A percentile compares a stretch with the other conserved stretches of the same genome.
These are phyloP conservation scores for Prionailurus bengalensis DNA, from an alignment of 2,113 vertebrate species.

Conservation along the genomic window DNA sequence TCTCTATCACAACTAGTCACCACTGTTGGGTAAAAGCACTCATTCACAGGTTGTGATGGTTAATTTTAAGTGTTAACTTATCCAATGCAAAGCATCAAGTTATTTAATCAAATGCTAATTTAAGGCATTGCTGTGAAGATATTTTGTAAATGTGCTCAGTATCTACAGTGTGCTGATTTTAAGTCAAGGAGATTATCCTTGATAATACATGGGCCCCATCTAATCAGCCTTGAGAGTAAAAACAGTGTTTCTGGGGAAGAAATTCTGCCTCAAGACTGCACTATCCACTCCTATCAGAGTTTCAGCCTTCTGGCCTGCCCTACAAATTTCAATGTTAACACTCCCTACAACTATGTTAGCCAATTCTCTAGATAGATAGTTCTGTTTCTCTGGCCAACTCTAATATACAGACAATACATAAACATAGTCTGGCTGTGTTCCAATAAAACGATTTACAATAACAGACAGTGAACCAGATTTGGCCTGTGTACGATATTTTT, in stretches of 20 bases:
- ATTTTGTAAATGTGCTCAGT: not conserved
- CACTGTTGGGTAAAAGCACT: not conserved
- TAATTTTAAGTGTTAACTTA: conserved; percentile 24
- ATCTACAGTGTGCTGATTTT: not conserved
- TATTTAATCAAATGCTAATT: not conserved
- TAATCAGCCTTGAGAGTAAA: conserved; percentile 22
- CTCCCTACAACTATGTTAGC: not conserved
- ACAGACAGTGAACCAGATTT: not conserved
- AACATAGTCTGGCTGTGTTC: conserved; percentile 50
- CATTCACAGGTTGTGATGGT: not conserved
- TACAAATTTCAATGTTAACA: conserved; percentile 52
- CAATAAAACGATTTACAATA: conserved; percentile 4
- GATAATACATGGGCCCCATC: not conserved
- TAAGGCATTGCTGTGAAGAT: not conserved
- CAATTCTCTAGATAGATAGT: conserved; percentile 13
- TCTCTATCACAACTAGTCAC: not conserved
- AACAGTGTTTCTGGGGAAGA: not conserved
- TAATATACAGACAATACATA: not conserved
- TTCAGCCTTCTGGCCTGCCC: not conserved
- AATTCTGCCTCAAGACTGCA: not conserved
- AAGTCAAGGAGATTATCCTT: not conserved
- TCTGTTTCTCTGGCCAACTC: not conserved
- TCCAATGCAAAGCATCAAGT: not conserved
- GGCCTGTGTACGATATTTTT: not conserved
- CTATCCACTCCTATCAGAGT: not conserved